A percentile compares a stretch with the other conserved stretches of the same genome.
These are phyloP conservation scores for Dasyornis broadbenti DNA, from an alignment of 2,113 vertebrate species.

Conservation along the genomic window DNA sequence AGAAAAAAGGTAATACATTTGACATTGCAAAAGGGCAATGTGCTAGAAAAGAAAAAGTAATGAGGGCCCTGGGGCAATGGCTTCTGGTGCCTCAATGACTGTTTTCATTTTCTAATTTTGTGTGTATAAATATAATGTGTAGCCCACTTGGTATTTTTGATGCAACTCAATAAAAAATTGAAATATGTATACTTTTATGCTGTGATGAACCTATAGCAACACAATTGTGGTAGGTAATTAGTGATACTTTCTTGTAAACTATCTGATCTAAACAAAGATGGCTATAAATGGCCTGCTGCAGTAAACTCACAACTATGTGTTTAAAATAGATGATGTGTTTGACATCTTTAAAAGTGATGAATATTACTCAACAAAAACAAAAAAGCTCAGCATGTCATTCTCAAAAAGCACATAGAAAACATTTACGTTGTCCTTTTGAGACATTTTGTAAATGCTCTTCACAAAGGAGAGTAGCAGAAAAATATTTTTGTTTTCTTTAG, in stretches of 20 bases:
- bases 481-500: neutral
- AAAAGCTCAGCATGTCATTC: neutral
- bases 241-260: neutral
- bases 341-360: slow-evolving; percentile 31
- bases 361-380: slow-evolving; percentile 39
- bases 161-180: neutral
- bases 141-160: neutral
- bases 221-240: neutral
- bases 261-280: slow-evolving; percentile 16
- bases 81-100: neutral
- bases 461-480: neutral
- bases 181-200: slow-evolving; percentile 19
- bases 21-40: accelerated
- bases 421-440: neutral
- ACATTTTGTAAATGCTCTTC: neutral
- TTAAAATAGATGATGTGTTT: slow-evolving; percentile 2
- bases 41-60: neutral
- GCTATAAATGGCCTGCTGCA: neutral
- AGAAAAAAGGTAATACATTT: neutral
- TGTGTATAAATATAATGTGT: neutral
- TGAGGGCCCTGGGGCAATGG: neutral
- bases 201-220: neutral
- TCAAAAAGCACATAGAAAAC: slow-evolving; percentile 27
- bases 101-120: neutral
- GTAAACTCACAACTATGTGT: neutral